Evolutionary conservation across 2,888 invertebrate species (phyloP), one percentile per base, ranked within the genome.

Genomic region (Mythimna impura): DNA sequence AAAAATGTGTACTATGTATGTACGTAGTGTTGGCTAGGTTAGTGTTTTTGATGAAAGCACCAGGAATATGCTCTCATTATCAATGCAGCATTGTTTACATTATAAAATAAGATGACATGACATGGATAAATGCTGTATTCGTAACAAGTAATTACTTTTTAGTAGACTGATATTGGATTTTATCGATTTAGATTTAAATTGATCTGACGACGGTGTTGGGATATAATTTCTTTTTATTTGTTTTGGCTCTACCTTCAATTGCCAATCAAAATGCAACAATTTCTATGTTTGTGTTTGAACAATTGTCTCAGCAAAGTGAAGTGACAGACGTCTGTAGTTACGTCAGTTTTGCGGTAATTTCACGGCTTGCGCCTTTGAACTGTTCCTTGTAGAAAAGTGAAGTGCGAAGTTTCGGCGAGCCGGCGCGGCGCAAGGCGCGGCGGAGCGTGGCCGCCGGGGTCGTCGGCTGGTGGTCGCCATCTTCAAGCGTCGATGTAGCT

Each of bases 361-460:
- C 95, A 95, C 94, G 96, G 94, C 89, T 92, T 86, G 91, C 91
- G 93, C 91, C 90, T 91, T 89, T 90, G 91, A 90, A 90, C 92
- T 91, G 92, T 93, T 94, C 92, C 93, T 95, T 92, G 93, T 94
- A 92, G 94, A 94, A 95, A 95, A 95, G 95, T 94, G 94, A 95
- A 95, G 95, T 95, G 95, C 94, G 91, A 95, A 95, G 96, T 94
- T 96, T 96, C 94, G 95, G 95, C 94, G 94, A 92, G 90, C 90
- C 90, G 91, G 91, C 88, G 91, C 90, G 89, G 90, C 90, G 91
- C 72, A 74, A 64, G 73, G 62, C 88, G 93, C 94, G 92, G 89
- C 90, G 92, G 91, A 93, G 88, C 93, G 92, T 93, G 89, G 91
- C 92, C 87, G 89, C 81, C 92, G 94, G 93, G 94, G 94, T 94